Evolutionary conservation across 2,888 invertebrate genomes (phyloP).

Genomic region (Himalopsyche japonica): DNA sequence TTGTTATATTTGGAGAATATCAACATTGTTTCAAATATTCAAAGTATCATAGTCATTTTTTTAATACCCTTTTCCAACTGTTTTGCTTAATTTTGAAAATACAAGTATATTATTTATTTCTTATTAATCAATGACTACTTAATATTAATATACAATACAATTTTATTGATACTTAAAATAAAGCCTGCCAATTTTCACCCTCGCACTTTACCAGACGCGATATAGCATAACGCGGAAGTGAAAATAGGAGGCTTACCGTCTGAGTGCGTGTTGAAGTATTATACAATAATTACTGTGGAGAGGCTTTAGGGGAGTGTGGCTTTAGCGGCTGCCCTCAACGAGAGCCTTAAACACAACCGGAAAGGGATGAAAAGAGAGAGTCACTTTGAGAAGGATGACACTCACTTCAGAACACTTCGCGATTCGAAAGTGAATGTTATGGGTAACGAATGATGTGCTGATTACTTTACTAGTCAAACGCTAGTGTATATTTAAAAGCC

Average conservation of each 20-base stretch:
- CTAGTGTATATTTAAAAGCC: too few species aligned
- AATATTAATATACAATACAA: too few species aligned
- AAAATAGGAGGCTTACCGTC: conserved; percentile 20
- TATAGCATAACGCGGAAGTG: conserved; percentile 10
- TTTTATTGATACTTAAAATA: too few species aligned
- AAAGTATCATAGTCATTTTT: too few species aligned
- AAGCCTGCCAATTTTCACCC: background rate
- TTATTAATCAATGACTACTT: too few species aligned
- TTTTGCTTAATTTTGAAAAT: too few species aligned
- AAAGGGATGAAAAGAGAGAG: conserved; percentile 1
- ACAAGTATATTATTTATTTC: too few species aligned
- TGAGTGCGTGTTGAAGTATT: conserved; percentile 28
- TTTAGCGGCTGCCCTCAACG: conserved; percentile 17
- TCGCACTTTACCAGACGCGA: background rate
- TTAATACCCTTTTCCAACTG: too few species aligned
- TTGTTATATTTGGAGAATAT: too few species aligned
- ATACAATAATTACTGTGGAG: conserved; percentile 26
- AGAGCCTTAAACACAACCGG: conserved; percentile 1
- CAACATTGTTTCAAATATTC: too few species aligned
- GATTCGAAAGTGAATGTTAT: background rate
- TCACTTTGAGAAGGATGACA: background rate
- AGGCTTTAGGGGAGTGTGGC: conserved; percentile 14
- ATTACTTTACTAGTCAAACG: too few species aligned
- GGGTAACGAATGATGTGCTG: background rate
- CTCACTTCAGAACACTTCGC: background rate